Conservation (phyloP, 2,797 vertebrate species). For the Acanthurus lineatus region DNA sequence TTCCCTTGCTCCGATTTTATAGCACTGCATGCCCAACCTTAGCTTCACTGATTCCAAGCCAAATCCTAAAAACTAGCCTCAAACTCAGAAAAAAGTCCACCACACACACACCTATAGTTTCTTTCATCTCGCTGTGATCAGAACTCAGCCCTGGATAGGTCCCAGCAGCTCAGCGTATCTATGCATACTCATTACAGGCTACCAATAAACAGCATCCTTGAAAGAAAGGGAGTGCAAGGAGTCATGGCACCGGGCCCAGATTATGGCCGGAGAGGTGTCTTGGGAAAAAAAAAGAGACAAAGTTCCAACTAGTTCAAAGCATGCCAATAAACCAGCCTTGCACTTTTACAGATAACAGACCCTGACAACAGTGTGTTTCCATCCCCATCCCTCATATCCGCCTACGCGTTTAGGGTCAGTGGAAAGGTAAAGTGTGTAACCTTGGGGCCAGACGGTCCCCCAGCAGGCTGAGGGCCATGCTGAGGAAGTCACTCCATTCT, state of each 20-base stretch:
- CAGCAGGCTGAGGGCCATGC: constrained; percentile 76
- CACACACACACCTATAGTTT: constrained; percentile 28
- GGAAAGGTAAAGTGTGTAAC: constrained; percentile 60
- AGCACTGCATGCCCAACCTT: background rate
- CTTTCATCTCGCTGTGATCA: constrained; percentile 46
- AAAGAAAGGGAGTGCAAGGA: constrained; percentile 41
- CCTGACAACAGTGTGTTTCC: constrained; percentile 11
- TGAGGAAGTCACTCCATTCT: constrained; percentile 61
- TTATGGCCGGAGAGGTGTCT: constrained; percentile 37
- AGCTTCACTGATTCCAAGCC: background rate
- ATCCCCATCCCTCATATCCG: constrained; percentile 18
- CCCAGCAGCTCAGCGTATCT: constrained; percentile 43
- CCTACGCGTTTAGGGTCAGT: constrained; percentile 65
- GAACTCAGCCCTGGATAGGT: constrained; percentile 25
- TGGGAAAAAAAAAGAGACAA: constrained; percentile 20
- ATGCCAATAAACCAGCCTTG: constrained; percentile 41
- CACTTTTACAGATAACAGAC: constrained; percentile 25
- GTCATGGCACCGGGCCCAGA: constrained; percentile 56
- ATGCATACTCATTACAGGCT: constrained; percentile 63
- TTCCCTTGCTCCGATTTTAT: background rate
- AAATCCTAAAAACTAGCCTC: constrained; percentile 2
- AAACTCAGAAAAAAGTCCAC: constrained; percentile 20
- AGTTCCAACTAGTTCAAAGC: constrained; percentile 37
- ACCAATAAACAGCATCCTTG: constrained; percentile 55
- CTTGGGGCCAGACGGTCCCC: constrained; percentile 77